Base-by-base conservation (phyloP, 2,888 invertebrate genomes). In the Apamea monoglypha region DNA sequence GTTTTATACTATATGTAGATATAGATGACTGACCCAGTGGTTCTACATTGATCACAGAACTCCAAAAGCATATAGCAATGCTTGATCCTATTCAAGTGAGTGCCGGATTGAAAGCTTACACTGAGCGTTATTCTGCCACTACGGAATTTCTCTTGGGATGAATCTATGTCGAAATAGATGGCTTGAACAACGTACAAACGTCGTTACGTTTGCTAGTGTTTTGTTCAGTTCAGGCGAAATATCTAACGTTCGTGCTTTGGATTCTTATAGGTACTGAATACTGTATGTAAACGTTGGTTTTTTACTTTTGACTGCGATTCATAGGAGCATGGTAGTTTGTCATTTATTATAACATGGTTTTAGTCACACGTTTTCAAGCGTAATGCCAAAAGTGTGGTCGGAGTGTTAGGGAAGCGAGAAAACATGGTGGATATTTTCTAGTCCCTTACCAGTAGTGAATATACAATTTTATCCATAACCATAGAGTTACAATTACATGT, bases 111-210 rank as follows among this genome's bases (percentile, higher is more conserved):
- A 92, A 93, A 91, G 91, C 90, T 91, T 91, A 88, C 87, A 84
- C 83, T 87, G 88, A 91, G 83, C 88, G 89, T 91, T 90, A 89
- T 91, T 88, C 91, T 88, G 90, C 87, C 87, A 89, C 88, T 90
- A 84, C 87, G 87, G 87, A 90, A 93, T 92, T 93, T 92, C 94
- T 93, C 93, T 76, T 78, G 92, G 92, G 92, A 92, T 91, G 91
- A 93, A 93, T 93, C 91, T 91, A 90, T 89, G 89, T 88, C 82
- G 86, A 87, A 89, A 90, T 90, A 90, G 90, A 92, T 91, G 89
- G 91, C 84, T 90, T 81, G 90, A 92, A 90, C 91, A 91, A 89
- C 89, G 91, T 90, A 91, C 91, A 91, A 91, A 92, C 89, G 91
- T 92, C 90, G 91, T 92, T 93, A 91, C 88, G 85, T 89, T 91